phyloP scores from a whole-genome alignment of 1,140 invertebrate species.

The Aradophagus sp. region DNA sequence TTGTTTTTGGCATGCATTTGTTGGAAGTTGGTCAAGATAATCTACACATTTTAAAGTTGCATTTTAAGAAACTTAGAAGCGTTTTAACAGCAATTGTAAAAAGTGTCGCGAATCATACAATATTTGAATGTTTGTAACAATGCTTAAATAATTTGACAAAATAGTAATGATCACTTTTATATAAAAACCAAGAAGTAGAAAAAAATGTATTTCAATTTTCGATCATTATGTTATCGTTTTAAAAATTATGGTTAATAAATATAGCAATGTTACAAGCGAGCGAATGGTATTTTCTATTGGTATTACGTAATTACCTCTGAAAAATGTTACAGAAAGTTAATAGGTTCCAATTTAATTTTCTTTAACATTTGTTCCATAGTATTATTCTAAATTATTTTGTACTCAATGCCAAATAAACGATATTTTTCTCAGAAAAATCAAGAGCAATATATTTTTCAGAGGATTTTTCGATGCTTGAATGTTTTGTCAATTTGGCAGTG shows the following conservation, averaged over 20 bases:
- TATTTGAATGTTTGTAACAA: constrained; percentile 35
- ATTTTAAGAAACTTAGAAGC: constrained; percentile 11
- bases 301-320: constrained; percentile 30
- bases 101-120: constrained; percentile 3
- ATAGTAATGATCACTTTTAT: constrained; percentile 18
- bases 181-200: no score
- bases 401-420: constrained; percentile 32
- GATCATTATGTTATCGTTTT: no score
- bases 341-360: no score
- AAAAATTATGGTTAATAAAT: constrained; percentile 3
- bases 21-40: constrained; percentile 18
- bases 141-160: constrained; percentile 17
- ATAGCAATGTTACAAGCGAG: constrained; percentile 41
- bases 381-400: constrained; percentile 47
- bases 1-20: constrained; percentile 11
- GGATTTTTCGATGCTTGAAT: constrained; percentile 22
- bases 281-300: constrained; percentile 43
- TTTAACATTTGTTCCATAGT: constrained; percentile 37
- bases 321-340: constrained; percentile 40
- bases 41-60: constrained; percentile 13
- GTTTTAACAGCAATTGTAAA: no score
- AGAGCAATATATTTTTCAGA: constrained; percentile 24
- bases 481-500: constrained; percentile 45
- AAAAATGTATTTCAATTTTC: no score
- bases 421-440: constrained; percentile 15